Evolutionary conservation across 2,888 invertebrate species (phyloP).

Genomic region (Aspidapion aeneum): DNA sequence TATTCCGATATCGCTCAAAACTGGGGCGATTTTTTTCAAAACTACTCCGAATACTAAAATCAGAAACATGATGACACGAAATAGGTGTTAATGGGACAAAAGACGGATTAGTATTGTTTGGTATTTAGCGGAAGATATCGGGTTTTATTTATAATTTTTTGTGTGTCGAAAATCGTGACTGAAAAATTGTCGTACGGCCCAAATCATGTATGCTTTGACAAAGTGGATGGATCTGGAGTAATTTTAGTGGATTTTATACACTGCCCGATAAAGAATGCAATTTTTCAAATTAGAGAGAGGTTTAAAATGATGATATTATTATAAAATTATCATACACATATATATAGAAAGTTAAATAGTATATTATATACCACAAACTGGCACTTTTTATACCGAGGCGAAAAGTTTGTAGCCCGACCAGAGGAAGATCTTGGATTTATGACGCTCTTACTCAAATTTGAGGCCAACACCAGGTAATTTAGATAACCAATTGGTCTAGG

Average conservation of each 20-base stretch:
- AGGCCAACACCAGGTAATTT: no score
- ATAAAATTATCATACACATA: no score
- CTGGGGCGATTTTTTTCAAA: background rate
- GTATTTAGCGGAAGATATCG: constrained; percentile 8
- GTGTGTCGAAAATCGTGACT: constrained; percentile 28
- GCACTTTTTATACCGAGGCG: no score
- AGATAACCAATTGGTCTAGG: no score
- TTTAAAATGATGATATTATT: no score
- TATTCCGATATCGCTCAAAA: background rate
- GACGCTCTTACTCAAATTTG: no score
- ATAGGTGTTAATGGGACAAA: background rate
- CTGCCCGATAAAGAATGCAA: no score
- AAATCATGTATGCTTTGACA: constrained; percentile 25
- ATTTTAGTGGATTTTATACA: background rate
- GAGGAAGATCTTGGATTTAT: no score
- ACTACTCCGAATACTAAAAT: background rate
- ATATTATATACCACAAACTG: no score
- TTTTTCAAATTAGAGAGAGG: no score
- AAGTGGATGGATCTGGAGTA: constrained; percentile 4
- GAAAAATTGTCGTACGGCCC: constrained; percentile 21
- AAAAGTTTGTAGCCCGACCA: no score
- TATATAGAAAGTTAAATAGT: no score
- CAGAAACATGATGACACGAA: background rate
- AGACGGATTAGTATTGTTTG: background rate
- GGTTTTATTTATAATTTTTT: constrained; percentile 26